phyloP scores from a whole-genome alignment of 2,113 vertebrate genomes.

The Aldabrachelys gigantea region DNA sequence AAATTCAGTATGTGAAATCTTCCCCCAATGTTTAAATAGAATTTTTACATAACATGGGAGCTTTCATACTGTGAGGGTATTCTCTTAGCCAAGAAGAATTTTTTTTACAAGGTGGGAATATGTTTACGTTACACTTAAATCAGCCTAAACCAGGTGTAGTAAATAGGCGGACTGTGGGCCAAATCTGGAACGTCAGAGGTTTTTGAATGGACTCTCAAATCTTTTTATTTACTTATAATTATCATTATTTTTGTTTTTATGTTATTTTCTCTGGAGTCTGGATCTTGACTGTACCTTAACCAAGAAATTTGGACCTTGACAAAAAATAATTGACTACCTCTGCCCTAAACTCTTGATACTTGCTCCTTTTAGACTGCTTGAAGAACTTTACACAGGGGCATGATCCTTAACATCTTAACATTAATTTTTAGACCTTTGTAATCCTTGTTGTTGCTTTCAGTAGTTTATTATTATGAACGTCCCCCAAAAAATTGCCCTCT shows the following conservation, averaged over 20 bases:
- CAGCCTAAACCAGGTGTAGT: neutral
- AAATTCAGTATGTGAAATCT: conserved; percentile 56
- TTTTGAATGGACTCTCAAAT: neutral
- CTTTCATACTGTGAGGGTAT: conserved; percentile 19
- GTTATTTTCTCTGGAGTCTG: too few relatives aligned
- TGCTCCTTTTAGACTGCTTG: conserved; percentile 50
- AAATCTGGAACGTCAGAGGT: neutral
- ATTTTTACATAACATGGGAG: conserved; percentile 67
- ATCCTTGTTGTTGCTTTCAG: neutral
- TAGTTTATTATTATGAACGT: conserved; percentile 4
- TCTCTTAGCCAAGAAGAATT: conserved; percentile 68
- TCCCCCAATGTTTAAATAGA: conserved; percentile 69
- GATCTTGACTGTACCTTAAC: too few relatives aligned
- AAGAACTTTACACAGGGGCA: conserved; percentile 59
- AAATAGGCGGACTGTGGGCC: neutral
- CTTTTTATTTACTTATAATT: neutral
- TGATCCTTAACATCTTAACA: conserved; percentile 39
- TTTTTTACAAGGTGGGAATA: conserved; percentile 73
- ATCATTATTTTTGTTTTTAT: neutral
- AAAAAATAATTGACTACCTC: too few relatives aligned
- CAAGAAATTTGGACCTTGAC: too few relatives aligned
- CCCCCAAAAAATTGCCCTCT: conserved; percentile 24
- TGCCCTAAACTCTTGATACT: conserved; percentile 56
- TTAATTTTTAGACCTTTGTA: conserved; percentile 16
- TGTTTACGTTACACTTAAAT: conserved; percentile 73